Evolutionary conservation across 2,797 vertebrate species (phyloP).

Genomic region (Manis crassicaudata): DNA sequence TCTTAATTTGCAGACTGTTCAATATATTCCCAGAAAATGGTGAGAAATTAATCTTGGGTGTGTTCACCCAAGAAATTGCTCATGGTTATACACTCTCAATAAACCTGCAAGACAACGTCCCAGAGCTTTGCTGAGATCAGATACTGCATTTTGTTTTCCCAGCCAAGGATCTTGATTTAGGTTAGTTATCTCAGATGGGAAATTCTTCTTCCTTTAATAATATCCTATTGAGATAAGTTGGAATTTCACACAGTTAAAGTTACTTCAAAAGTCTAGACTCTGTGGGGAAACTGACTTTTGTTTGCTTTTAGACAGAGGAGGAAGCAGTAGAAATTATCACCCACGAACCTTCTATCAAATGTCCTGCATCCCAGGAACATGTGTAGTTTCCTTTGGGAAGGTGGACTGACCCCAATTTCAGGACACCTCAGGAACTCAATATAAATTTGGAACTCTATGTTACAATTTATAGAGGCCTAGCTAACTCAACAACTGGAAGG

Average conservation of each 20-base stretch:
- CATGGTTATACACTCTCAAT: background rate
- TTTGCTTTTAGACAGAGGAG: constrained; percentile 46
- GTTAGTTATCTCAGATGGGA: background rate
- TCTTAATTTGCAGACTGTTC: background rate
- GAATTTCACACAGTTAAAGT: constrained; percentile 52
- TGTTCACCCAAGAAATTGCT: background rate
- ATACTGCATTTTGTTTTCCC: constrained; percentile 27
- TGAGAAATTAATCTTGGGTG: constrained; percentile 12
- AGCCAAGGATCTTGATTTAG: constrained; percentile 34
- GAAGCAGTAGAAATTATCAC: constrained; percentile 28
- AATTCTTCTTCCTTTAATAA: constrained; percentile 5
- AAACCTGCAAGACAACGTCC: background rate
- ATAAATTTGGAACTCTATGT: constrained; percentile 44
- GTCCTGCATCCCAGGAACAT: background rate
- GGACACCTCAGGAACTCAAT: constrained; percentile 26
- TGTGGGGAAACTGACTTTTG: constrained; percentile 27
- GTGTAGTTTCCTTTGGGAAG: background rate
- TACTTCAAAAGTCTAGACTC: constrained; percentile 33
- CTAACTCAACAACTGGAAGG: constrained; percentile 50
- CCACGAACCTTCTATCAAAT: background rate
- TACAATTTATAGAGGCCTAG: constrained; percentile 33
- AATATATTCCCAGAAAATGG: background rate
- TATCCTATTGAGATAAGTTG: constrained; percentile 10
- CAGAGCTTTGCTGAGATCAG: background rate
- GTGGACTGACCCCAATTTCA: constrained; percentile 46